phyloP scores from a whole-genome alignment of 2,888 invertebrate species.

The Aphodius granarius region DNA sequence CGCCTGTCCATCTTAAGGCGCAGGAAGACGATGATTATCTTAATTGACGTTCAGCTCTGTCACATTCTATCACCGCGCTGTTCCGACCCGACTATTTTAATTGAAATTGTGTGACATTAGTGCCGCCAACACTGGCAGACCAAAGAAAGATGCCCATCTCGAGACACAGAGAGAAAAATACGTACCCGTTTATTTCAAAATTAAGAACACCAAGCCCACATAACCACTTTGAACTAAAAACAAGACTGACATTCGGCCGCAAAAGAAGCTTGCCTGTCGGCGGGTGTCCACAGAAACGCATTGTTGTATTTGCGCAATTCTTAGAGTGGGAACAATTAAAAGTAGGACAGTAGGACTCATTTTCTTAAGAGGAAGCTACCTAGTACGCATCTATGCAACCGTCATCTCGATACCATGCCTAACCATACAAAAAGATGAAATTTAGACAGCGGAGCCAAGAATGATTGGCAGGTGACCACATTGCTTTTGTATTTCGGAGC shows the following conservation, averaged over 20 bases:
- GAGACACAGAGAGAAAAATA: not conserved
- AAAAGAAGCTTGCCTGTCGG: not conserved
- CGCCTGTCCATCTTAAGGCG: not conserved
- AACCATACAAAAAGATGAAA: too few species aligned
- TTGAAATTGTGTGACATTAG: not conserved
- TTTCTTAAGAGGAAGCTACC: not conserved
- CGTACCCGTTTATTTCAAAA: not conserved
- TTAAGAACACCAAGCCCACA: not conserved
- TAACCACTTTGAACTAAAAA: not conserved
- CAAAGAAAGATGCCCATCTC: not conserved
- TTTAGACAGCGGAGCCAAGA: not conserved
- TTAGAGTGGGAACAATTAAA: not conserved
- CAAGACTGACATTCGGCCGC: not conserved
- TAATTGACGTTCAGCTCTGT: constrained; percentile 8
- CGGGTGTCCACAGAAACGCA: not conserved
- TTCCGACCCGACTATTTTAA: not conserved
- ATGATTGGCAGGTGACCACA: not conserved
- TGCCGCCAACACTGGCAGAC: not conserved
- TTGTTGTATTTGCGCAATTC: not conserved
- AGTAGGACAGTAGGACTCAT: not conserved
- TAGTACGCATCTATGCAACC: too few species aligned
- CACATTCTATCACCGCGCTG: constrained; percentile 10
- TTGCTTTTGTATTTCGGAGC: not conserved
- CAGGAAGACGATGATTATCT: constrained; percentile 10
- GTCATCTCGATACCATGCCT: too few species aligned